A percentile compares a stretch with the other conserved stretches of the same genome.
Conservation (phyloP, 2,113 vertebrate species). For the Heloderma charlesbogerti region DNA sequence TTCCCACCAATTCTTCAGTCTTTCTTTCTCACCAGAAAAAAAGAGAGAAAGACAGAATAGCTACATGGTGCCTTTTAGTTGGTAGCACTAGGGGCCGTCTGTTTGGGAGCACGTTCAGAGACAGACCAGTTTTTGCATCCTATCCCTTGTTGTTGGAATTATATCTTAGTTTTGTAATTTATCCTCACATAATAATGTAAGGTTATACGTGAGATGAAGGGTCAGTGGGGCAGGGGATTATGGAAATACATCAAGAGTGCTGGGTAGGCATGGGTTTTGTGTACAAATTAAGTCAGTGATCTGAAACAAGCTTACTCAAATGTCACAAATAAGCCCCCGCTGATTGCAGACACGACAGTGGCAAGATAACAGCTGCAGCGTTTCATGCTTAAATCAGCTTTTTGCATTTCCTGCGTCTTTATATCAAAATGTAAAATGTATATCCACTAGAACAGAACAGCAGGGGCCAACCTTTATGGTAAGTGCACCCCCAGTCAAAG, state of each 20-base stretch:
- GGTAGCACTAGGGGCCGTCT: background rate
- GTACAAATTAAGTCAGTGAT: background rate
- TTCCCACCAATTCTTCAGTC: background rate
- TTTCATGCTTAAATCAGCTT: background rate
- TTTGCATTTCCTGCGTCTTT: background rate
- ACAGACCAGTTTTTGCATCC: background rate
- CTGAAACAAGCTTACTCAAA: conserved; percentile 2
- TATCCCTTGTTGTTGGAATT: background rate
- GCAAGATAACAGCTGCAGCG: background rate
- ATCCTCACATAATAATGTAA: background rate
- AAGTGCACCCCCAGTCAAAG: background rate
- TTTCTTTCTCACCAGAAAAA: background rate
- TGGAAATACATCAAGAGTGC: background rate
- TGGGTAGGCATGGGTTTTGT: background rate
- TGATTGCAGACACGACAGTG: background rate
- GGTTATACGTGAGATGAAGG: background rate
- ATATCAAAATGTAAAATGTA: background rate
- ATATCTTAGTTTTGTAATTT: background rate
- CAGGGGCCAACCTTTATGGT: background rate
- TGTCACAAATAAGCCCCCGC: conserved; percentile 8
- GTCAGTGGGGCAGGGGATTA: background rate
- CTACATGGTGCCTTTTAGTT: background rate
- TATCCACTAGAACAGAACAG: background rate
- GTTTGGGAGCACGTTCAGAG: background rate
- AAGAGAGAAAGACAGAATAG: background rate